Conservation (phyloP, 2,797 vertebrate species). For the Lithobates pipiens region DNA sequence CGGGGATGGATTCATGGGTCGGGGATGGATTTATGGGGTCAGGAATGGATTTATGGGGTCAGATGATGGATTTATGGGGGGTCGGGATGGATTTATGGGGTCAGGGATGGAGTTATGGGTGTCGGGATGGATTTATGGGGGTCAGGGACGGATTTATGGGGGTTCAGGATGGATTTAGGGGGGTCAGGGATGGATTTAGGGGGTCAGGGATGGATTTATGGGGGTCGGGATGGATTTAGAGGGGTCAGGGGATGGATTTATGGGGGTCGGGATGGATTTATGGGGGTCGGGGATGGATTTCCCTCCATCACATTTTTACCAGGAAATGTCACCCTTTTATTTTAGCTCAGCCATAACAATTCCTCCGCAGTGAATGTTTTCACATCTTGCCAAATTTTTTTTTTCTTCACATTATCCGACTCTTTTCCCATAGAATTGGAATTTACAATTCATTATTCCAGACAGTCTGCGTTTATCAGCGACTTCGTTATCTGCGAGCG, state of each 20-base stretch:
- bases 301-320: not conserved
- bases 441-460: slow-evolving; percentile 36
- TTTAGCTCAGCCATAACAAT: not conserved
- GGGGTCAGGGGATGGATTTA: not conserved
- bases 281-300: not conserved
- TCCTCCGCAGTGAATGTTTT: not conserved
- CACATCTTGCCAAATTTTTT: slow-evolving; percentile 35
- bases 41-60: not conserved
- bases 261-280: not conserved
- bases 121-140: not conserved
- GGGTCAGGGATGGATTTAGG: not conserved
- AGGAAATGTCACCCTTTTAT: not conserved
- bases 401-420: slow-evolving; percentile 26
- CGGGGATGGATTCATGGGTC: too few species aligned
- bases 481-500: too few species aligned
- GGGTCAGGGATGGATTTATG: not conserved
- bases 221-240: not conserved
- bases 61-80: not conserved
- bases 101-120: not conserved
- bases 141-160: not conserved
- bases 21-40: not conserved
- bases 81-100: not conserved
- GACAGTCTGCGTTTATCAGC: slow-evolving; percentile 31
- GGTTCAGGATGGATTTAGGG: not conserved
- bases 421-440: slow-evolving; percentile 52